Evolutionary conservation across 2,113 vertebrate species (phyloP), one percentile per base, ranked within the genome.

Genomic region (Crotalus helleri): DNA sequence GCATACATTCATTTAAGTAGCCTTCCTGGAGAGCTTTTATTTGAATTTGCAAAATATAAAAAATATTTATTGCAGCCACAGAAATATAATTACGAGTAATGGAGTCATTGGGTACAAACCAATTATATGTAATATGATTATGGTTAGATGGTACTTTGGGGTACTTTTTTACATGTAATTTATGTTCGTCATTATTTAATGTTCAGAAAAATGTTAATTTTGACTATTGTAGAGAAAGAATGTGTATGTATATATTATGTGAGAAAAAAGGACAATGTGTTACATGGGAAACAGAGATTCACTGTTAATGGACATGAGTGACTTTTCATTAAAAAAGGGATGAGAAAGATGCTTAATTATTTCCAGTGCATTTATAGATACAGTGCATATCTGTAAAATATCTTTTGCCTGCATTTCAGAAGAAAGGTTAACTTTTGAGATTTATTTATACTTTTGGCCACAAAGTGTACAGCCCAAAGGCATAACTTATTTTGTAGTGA

Each of bases 21-120:
- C 61, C 93, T 96, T 96, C 93, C 93, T 91, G 95, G 92, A 44
- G 29, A 33, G 92, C 93, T 96, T 96, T 87, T 51, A 94, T 95
- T 90, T 91, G 92, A 96, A 95, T 96, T 19, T 92, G 87, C 46
- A 64, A 86, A 92, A 90, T 92, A 57, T 91, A 93, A 91, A 93
- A 85, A 96, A 93, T 89, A 55, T 51, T 51, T 51, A 51, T 26
- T 94, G 39, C 23, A 85, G 89, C 85, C 88, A 94, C 93, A 94
- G 94, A 93, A 91, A 94, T 59, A 90, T 39, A 87, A 33, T 3
- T n/a, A 94, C 51, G 81, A 74, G 33, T 24, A 15, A 24, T 69
- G 4, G 88, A 57, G 51, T 24, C 92, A 87, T 58, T 95, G 95
- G 90, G 91, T 93, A 89, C 91, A 93, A 94, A 85, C 94, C 87